Conservation (phyloP, 1,140 invertebrate genomes). For the Trialeurodes vaporariorum region DNA sequence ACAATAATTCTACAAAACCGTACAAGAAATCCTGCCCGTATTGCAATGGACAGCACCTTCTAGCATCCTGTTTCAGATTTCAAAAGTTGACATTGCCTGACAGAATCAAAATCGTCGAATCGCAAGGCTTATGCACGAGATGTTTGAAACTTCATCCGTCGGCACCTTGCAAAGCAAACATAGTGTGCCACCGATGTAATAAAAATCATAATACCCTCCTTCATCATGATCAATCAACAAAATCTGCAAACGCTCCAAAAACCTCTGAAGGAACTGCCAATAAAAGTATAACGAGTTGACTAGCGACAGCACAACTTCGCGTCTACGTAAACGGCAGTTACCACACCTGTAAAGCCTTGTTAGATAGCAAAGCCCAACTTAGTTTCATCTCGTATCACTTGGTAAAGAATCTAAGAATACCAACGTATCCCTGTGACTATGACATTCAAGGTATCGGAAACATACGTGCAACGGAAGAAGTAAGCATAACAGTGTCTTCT, state of each 20-base stretch:
- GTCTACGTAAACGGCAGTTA: neutral
- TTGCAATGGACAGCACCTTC: neutral
- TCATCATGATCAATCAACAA: neutral
- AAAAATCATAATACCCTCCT: neutral
- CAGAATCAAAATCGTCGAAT: neutral
- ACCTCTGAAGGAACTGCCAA: neutral
- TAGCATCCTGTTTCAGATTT: neutral
- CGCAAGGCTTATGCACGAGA: neutral
- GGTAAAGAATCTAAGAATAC: neutral
- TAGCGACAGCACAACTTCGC: neutral
- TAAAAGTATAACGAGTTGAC: neutral
- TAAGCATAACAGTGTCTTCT: neutral
- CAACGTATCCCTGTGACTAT: neutral
- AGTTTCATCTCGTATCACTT: neutral
- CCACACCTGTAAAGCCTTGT: neutral
- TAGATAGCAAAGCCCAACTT: neutral
- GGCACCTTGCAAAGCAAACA: neutral
- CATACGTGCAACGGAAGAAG: neutral
- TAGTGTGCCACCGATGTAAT: neutral
- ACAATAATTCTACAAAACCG: too few relatives aligned
- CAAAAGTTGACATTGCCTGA: neutral
- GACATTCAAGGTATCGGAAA: neutral
- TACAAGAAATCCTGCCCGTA: too few relatives aligned
- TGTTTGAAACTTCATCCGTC: neutral
- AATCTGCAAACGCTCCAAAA: neutral